These are phyloP conservation scores for Pomacea maculata DNA, from an alignment of 1,140 invertebrate genomes.

Conservation along the genomic window DNA sequence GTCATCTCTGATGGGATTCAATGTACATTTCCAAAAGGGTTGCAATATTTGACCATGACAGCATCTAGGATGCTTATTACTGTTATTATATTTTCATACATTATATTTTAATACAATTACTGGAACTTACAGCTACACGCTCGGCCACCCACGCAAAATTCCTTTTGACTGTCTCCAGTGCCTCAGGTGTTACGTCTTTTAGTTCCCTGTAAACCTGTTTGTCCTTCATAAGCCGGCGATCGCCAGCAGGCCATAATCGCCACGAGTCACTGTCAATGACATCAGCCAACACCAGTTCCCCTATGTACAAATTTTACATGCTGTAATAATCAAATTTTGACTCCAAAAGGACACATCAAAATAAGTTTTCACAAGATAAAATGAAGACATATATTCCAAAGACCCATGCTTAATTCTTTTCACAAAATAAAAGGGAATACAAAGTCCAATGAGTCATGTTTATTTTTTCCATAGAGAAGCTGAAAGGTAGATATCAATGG, in stretches of 20 bases:
- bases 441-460: no score
- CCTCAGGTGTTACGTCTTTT: slow-evolving; percentile 81
- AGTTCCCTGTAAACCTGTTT: slow-evolving; percentile 98
- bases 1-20: no score
- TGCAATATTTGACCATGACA: no score
- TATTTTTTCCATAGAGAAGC: no score
- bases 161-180: slow-evolving; percentile 86
- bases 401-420: no score
- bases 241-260: slow-evolving; percentile 96
- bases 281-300: slow-evolving; percentile 90
- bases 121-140: slow-evolving; percentile 68
- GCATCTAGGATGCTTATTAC: no score
- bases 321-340: not conserved
- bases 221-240: slow-evolving; percentile 96
- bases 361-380: not conserved
- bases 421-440: no score
- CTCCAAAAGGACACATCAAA: not conserved
- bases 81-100: no score
- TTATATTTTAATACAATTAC: no score
- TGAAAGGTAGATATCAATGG: no score
- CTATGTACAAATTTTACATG: slow-evolving; percentile 62
- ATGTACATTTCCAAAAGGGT: no score
- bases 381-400: not conserved
- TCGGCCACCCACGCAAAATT: slow-evolving; percentile 96
- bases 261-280: slow-evolving; percentile 98